phyloP scores from a whole-genome alignment of 1,140 invertebrate genomes.

The Drosophila burlai region DNA sequence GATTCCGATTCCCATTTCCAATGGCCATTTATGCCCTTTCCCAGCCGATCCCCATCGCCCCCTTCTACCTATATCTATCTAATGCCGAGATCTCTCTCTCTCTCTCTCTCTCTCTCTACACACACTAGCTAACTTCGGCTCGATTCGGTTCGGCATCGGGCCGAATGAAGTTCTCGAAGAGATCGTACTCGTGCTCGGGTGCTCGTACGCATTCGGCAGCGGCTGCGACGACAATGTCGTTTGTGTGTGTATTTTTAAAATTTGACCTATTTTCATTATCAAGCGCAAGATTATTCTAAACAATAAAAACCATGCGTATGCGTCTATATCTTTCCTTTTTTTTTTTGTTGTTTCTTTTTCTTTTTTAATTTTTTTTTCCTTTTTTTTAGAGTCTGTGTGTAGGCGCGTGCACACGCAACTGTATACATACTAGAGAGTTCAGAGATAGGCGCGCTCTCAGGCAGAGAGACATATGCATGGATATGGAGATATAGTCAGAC shows the following conservation, averaged over 20 bases:
- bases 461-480: constrained; percentile 3
- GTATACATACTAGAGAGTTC: constrained; percentile 25
- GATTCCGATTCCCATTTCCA: background rate
- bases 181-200: constrained; percentile 5
- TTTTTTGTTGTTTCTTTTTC: background rate
- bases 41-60: background rate
- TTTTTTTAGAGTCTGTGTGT: constrained; percentile 23
- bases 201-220: constrained; percentile 11
- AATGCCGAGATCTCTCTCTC: constrained; percentile 25
- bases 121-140: constrained; percentile 9
- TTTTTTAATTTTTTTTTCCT: background rate
- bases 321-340: constrained; percentile 38
- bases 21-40: background rate
- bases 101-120: too few relatives aligned
- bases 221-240: constrained; percentile 69
- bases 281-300: constrained; percentile 85
- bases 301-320: constrained; percentile 73
- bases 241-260: constrained; percentile 84
- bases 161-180: background rate
- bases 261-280: constrained; percentile 85
- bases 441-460: background rate
- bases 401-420: constrained; percentile 57
- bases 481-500: background rate
- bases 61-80: constrained; percentile 33
- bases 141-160: background rate